Conservation (phyloP, 2,888 invertebrate species). For the Drosophila quinaria region DNA sequence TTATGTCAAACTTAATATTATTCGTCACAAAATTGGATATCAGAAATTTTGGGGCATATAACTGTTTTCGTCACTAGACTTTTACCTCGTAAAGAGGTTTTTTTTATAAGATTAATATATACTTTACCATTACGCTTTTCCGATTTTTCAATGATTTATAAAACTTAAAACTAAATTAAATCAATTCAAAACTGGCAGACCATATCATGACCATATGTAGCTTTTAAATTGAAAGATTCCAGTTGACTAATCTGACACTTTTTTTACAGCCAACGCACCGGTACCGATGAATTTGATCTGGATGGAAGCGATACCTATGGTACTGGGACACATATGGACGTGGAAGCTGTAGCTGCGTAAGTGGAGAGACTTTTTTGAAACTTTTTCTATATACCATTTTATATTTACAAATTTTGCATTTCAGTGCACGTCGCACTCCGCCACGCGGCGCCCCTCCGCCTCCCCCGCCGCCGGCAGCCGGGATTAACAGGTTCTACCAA, state of each 20-base stretch:
- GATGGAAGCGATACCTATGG: constrained; percentile 81
- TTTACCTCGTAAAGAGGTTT: too few species aligned
- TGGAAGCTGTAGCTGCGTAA: constrained; percentile 81
- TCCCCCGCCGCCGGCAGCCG: constrained; percentile 82
- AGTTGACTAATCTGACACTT: neutral
- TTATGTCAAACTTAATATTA: too few species aligned
- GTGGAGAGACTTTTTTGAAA: constrained; percentile 12
- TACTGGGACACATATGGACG: constrained; percentile 66
- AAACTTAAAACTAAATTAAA: too few species aligned
- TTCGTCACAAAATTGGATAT: too few species aligned
- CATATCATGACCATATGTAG: too few species aligned
- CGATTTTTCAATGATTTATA: too few species aligned
- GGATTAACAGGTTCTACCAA: constrained; percentile 84
- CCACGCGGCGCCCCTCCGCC: constrained; percentile 84
- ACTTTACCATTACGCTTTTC: too few species aligned
- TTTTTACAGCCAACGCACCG: constrained; percentile 71
- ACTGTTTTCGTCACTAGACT: too few species aligned
- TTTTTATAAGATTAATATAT: too few species aligned
- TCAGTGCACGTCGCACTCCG: constrained; percentile 83
- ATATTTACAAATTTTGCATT: constrained; percentile 23
- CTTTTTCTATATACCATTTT: neutral
- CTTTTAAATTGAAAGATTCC: too few species aligned
- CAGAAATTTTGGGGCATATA: too few species aligned
- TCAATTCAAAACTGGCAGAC: too few species aligned
- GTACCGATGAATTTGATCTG: constrained; percentile 81